Evolutionary conservation across 2,888 invertebrate species (phyloP).

Genomic region (Tetragonula carbonaria): DNA sequence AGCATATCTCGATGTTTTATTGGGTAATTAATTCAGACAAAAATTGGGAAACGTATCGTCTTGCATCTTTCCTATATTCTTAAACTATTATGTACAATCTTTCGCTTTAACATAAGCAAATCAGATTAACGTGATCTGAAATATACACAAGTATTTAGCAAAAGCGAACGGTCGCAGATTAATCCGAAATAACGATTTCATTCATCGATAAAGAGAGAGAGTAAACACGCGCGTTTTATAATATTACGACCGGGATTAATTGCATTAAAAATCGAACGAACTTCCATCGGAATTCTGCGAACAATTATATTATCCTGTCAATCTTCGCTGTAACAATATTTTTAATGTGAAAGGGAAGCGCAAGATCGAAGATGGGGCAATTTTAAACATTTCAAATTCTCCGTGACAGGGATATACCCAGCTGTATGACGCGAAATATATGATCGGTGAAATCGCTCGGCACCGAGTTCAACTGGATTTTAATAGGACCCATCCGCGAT

Average conservation of each 20-base stretch:
- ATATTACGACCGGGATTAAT: not conserved
- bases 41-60: too few species aligned
- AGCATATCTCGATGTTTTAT: too few species aligned
- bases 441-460: constrained; percentile 29
- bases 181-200: not conserved
- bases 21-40: too few species aligned
- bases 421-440: not conserved
- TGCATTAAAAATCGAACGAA: not conserved
- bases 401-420: not conserved
- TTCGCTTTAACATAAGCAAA: too few species aligned
- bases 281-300: not conserved
- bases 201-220: not conserved
- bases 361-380: not conserved
- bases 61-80: too few species aligned
- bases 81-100: not conserved
- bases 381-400: constrained; percentile 44
- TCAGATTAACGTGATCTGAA: not conserved
- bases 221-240: not conserved
- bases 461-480: constrained; percentile 40
- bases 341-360: not conserved
- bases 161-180: too few species aligned
- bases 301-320: not conserved
- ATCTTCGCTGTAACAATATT: not conserved
- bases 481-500: constrained; percentile 35
- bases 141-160: not conserved